These are phyloP conservation scores for Pseudopodoces humilis DNA, from an alignment of 2,113 vertebrate species.

Conservation along the genomic window DNA sequence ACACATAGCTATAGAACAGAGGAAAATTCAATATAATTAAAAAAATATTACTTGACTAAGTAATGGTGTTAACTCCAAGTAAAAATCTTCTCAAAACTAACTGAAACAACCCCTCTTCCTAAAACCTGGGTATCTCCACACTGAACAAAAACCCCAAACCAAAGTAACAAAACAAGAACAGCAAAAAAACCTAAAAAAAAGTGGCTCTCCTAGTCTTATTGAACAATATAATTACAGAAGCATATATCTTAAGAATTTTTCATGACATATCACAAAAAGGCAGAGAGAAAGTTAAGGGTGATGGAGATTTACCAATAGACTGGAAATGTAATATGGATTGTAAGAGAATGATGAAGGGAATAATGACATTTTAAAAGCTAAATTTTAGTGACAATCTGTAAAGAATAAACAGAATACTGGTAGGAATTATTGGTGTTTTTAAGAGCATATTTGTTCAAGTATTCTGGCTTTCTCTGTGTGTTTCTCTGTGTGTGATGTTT, in stretches of 20 bases:
- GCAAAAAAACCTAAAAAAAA: background rate
- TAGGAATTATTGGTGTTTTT: background rate
- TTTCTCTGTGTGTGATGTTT: background rate
- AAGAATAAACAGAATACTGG: background rate
- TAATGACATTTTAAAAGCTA: background rate
- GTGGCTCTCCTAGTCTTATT: background rate
- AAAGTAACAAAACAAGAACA: background rate
- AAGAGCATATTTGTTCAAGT: background rate
- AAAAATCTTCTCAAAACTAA: background rate
- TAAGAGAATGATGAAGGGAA: background rate
- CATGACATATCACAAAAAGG: background rate
- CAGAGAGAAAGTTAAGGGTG: background rate
- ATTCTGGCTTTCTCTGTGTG: background rate
- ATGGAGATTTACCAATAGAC: background rate
- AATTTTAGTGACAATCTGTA: background rate
- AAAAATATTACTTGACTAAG: background rate
- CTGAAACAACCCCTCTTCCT: background rate
- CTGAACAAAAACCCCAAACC: background rate
- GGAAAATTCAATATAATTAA: background rate
- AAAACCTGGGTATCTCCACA: background rate
- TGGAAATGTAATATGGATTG: background rate
- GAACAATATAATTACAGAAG: background rate
- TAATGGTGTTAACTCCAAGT: background rate
- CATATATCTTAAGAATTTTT: background rate
- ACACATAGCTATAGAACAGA: background rate